These are phyloP conservation scores for Molossus alvarezi DNA, from an alignment of 2,797 vertebrate genomes.

Conservation along the genomic window DNA sequence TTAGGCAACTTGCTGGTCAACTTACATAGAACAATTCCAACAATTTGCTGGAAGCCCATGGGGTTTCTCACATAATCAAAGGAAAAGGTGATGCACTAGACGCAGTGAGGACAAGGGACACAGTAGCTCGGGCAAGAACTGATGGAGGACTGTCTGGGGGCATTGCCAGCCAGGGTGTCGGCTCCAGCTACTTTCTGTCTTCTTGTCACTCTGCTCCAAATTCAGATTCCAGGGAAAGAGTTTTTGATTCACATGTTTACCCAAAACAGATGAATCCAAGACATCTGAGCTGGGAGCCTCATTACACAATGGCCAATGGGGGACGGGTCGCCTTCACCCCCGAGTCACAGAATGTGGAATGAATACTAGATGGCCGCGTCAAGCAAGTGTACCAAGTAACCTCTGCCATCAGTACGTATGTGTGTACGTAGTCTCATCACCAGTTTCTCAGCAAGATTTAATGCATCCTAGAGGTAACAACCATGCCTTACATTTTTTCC, in stretches of 20 bases:
- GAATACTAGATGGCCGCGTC: background rate
- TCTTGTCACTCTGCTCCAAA: background rate
- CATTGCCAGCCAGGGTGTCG: no score
- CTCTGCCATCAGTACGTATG: background rate
- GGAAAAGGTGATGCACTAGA: background rate
- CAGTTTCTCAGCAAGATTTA: background rate
- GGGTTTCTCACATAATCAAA: background rate
- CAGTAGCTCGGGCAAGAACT: background rate
- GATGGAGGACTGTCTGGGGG: background rate
- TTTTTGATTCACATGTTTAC: background rate
- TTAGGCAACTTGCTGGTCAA: background rate
- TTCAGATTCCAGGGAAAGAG: background rate
- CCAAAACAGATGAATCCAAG: background rate
- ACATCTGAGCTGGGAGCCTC: background rate
- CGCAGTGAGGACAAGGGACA: background rate
- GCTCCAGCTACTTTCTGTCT: background rate
- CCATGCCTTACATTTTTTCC: background rate
- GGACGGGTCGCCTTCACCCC: fast-evolving
- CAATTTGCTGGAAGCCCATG: background rate
- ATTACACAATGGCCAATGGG: background rate
- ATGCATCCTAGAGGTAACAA: background rate
- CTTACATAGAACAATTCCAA: background rate
- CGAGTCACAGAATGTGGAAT: background rate
- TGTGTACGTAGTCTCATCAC: background rate
- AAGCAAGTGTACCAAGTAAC: background rate